Base-by-base conservation (phyloP, 2,797 vertebrate genomes). In the Manis javanica region DNA sequence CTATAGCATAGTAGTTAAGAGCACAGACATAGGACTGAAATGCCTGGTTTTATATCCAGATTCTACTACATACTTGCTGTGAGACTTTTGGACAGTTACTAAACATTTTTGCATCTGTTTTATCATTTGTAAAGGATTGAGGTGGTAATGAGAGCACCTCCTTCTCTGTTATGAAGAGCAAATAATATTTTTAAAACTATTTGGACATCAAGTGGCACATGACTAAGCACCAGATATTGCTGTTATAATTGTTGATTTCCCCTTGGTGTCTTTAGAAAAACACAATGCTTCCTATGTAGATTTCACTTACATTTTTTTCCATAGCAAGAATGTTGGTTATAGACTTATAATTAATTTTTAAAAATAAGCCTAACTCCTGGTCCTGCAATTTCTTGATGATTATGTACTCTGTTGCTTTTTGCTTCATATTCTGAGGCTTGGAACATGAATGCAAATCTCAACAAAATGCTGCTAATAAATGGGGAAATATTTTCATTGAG, bases 401-500 rank as follows among this genome's bases (percentile, higher is more conserved):
- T 77, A 69, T 96, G 92, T 93, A 89, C 42, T 90, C 42, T 83
- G 64, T 21, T n/a, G 69, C 53, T 89, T 61, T 26, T 94, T 97
- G 91, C 82, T 94, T 96, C 92, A 34, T 0, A 1, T 87, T 92
- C 51, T 59, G 77, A 87, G 66, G 66, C 66, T 72, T 55, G 72
- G 16, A 82, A 92, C 86, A 71, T 37, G 78, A 84, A 93, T 72
- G 23, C 51, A 71, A 64, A 72, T 77, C 81, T 92, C 79, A 75
- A 66, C 68, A 77, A 37, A 90, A 82, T 78, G 68, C 90, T 96
- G 87, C 91, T 95, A 92, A 97, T 49, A 61, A 71, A 88, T 86
- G 93, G 90, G 87, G 94, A 97, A 97, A 94, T 91, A 93, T 95
- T 95, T 98, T 51, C 79, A 83, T 96, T 68, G 57, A 95, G 78